Evolutionary conservation across 2,113 vertebrate species (phyloP), one percentile per base, ranked within the genome.

Genomic region (Tetraodon nigroviridis): DNA sequence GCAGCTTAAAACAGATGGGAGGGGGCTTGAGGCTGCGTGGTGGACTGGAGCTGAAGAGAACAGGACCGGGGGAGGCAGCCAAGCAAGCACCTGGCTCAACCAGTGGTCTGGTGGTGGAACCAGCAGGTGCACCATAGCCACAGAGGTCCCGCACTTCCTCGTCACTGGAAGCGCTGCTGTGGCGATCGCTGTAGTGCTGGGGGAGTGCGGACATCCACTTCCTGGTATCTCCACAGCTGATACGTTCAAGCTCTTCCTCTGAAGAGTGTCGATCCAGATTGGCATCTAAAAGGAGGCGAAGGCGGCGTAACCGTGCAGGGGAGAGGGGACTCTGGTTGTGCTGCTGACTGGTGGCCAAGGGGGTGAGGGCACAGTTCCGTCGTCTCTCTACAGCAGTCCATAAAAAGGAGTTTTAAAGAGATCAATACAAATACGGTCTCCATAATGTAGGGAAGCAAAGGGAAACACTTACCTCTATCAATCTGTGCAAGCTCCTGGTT

Each of bases 401-500:
- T 5, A 56, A 37, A 66, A 44, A 78, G 22, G 46, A 55, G 21
- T 67, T 12, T 14, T 5, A 47, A 68, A 63, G 32, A 37, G 6
- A 37, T 37, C 7, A 37, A 37, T 37, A 37, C 24, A 27, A 27
- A 1, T 27, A 27, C 24, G 24, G 24, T 27, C 24, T 27, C 7
- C 13, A 16, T 15, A 73, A 51, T 24, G 32, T 18, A 57, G n/a
- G 55, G 45, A 24, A 40, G 18, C 16, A n/a, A 0, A 51, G 27
- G 15, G n/a, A n/a, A n/a, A n/a, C 14, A n/a, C 44, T 4, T 81
- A 95, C 94, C 94, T 93, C 92, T 91, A 76, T 96, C 93, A 48
- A 96, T 96, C 84, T 94, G 93, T 80, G 90, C 94, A 82, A 96
- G 90, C 82, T 96, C 94, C 82, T 93, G 94, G 86, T 96, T 96